Conservation (phyloP, 2,888 invertebrate genomes). For the Drosophila setosimentum region DNA sequence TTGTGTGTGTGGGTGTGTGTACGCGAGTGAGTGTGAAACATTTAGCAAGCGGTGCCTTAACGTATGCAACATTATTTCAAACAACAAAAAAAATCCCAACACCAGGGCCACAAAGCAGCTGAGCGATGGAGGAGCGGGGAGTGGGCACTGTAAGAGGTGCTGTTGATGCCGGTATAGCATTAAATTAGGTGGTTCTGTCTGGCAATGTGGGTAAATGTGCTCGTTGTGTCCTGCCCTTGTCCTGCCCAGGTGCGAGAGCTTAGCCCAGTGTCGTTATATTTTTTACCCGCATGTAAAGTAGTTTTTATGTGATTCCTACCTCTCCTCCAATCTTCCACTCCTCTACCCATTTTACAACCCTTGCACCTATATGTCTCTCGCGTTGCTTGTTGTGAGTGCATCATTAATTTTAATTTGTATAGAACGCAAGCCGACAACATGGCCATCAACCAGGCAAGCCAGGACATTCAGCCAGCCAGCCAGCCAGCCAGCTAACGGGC, state of each 20-base stretch:
- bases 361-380: slow-evolving; percentile 28
- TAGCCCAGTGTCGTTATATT: slow-evolving; percentile 62
- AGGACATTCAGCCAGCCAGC: background rate
- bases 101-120: slow-evolving; percentile 40
- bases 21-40: slow-evolving; percentile 52
- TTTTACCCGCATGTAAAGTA: slow-evolving; percentile 77
- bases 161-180: slow-evolving; percentile 65
- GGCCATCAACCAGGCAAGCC: slow-evolving; percentile 55
- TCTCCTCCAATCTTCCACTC: background rate
- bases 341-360: background rate
- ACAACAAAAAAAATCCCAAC: slow-evolving; percentile 64
- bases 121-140: background rate
- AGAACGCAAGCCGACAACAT: slow-evolving; percentile 67
- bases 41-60: slow-evolving; percentile 74
- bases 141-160: background rate
- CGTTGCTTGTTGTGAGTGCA: slow-evolving; percentile 72
- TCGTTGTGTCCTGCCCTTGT: slow-evolving; percentile 36
- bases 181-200: slow-evolving; percentile 71
- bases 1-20: slow-evolving; percentile 19
- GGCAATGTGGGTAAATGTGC: slow-evolving; percentile 31
- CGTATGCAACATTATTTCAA: slow-evolving; percentile 73
- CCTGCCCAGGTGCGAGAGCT: slow-evolving; percentile 71
- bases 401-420: slow-evolving; percentile 81
- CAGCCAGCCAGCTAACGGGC: slow-evolving; percentile 14
- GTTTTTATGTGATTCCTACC: slow-evolving; percentile 65